Conservation (phyloP, 2,888 invertebrate species). For the Eupithecia centaureata region DNA sequence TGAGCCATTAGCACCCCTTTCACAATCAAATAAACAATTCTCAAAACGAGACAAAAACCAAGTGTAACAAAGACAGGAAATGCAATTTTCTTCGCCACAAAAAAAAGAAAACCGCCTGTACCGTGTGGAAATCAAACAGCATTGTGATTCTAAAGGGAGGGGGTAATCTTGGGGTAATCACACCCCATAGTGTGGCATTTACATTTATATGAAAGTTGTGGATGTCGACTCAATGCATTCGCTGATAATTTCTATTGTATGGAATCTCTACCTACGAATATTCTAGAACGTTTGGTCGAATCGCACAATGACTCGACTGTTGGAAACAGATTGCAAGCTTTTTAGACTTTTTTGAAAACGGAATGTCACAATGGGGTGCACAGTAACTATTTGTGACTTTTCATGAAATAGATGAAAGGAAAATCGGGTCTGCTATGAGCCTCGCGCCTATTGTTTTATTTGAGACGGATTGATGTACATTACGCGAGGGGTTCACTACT, state of each 20-base stretch:
- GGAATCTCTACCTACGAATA: background rate
- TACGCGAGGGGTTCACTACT: background rate
- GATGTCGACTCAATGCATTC: constrained; percentile 10
- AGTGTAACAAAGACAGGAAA: constrained; percentile 27
- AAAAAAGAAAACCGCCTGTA: constrained; percentile 41
- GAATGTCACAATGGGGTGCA: background rate
- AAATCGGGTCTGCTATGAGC: background rate
- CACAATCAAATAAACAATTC: constrained; percentile 21
- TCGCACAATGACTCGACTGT: background rate
- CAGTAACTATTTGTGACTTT: background rate
- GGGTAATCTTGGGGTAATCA: constrained; percentile 52
- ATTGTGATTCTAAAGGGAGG: constrained; percentile 46
- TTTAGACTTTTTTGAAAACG: background rate
- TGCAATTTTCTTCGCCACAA: constrained; percentile 36
- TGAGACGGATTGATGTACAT: background rate
- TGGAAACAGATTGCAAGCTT: background rate
- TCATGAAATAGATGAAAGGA: background rate
- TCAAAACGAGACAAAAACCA: constrained; percentile 24
- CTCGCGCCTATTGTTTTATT: background rate
- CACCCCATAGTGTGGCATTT: constrained; percentile 60
- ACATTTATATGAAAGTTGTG: constrained; percentile 69
- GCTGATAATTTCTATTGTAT: constrained; percentile 13
- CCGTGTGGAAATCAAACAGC: constrained; percentile 48
- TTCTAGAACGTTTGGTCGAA: background rate
- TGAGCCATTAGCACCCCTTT: constrained; percentile 30